phyloP scores from a whole-genome alignment of 2,113 vertebrate genomes.

The Platycercus adscitus region DNA sequence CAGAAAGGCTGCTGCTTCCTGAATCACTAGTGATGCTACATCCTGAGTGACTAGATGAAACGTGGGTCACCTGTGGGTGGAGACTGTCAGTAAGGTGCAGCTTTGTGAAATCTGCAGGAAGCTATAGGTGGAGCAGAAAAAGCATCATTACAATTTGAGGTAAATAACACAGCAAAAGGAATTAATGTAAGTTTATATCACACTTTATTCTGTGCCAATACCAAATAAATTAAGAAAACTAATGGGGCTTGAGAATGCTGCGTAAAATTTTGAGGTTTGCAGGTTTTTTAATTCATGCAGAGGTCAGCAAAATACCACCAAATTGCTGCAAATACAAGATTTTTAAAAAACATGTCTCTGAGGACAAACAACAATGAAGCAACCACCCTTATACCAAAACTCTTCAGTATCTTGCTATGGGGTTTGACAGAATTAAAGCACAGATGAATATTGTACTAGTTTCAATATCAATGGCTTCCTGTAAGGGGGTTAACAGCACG shows the following conservation, averaged over 20 bases:
- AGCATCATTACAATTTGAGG: conserved; percentile 62
- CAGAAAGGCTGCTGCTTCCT: conserved; percentile 99
- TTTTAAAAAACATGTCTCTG: neutral
- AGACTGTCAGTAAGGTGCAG: conserved; percentile 98
- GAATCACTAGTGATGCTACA: conserved; percentile 99
- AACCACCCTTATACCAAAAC: neutral
- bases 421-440: neutral
- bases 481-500: neutral
- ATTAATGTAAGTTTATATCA: neutral
- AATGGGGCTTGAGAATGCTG: neutral
- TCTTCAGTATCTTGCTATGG: neutral
- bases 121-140: conserved; percentile 78
- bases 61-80: conserved; percentile 98
- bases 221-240: neutral
- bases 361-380: neutral
- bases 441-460: neutral
- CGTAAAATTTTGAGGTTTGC: neutral
- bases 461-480: neutral
- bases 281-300: neutral
- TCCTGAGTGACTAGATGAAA: conserved; percentile 99
- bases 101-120: conserved; percentile 98
- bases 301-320: neutral
- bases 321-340: neutral
- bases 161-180: neutral
- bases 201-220: neutral